These are phyloP conservation scores for Rhinella marina DNA, from an alignment of 2,797 vertebrate species.

Conservation along the genomic window DNA sequence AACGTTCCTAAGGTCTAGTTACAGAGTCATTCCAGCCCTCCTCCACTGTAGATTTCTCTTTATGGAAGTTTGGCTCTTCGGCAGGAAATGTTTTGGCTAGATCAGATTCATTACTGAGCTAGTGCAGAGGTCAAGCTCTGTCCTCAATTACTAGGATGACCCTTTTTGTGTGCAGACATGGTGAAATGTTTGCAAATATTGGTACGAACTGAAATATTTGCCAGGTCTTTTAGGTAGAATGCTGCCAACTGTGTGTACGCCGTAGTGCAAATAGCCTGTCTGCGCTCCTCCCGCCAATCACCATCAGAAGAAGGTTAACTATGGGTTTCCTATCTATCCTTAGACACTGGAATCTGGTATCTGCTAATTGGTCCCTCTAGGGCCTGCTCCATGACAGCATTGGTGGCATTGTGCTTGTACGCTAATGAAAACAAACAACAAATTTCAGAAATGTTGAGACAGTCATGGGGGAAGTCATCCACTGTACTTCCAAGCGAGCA, in stretches of 20 bases:
- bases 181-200: constrained; percentile 63
- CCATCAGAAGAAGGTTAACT: constrained; percentile 22
- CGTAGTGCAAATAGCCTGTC: neutral
- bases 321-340: constrained; percentile 22
- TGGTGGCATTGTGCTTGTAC: constrained; percentile 30
- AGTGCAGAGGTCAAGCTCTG: constrained; percentile 52
- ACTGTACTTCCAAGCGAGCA: neutral
- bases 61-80: constrained; percentile 61
- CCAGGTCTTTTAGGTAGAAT: constrained; percentile 1
- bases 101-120: constrained; percentile 59
- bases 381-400: constrained; percentile 14
- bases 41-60: constrained; percentile 60
- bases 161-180: constrained; percentile 51
- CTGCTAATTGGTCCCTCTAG: constrained; percentile 35
- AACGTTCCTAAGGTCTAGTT: constrained; percentile 62
- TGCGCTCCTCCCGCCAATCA: neutral
- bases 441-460: neutral
- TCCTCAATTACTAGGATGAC: constrained; percentile 47
- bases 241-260: constrained; percentile 21
- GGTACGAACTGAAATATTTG: constrained; percentile 25
- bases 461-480: neutral
- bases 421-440: constrained; percentile 21
- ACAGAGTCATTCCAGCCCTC: constrained; percentile 51
- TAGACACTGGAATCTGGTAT: constrained; percentile 38
- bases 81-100: constrained; percentile 61